Percentiles rank a stretch among this genome's conserved stretches.
These are phyloP conservation scores for Tenualosa thibaudeaui DNA, from an alignment of 2,797 vertebrate species.

Conservation along the genomic window DNA sequence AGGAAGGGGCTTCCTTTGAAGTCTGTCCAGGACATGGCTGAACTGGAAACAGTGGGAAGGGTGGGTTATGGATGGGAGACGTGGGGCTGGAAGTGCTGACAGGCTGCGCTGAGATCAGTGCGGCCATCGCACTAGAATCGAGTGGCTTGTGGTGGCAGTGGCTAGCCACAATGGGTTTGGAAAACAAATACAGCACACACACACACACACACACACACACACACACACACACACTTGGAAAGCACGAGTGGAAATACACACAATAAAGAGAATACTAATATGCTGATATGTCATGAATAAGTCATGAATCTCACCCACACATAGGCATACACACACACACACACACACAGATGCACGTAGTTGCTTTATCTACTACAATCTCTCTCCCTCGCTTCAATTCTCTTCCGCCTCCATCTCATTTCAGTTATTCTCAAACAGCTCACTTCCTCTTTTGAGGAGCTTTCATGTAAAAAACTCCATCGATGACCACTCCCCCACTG, in stretches of 20 bases:
- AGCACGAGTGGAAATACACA: neutral
- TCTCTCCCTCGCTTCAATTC: constrained; percentile 4
- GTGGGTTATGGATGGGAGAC: neutral
- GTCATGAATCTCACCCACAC: neutral
- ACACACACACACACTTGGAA: neutral
- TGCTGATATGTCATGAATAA: no score
- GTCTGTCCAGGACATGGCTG: neutral
- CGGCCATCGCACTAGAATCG: constrained; percentile 12
- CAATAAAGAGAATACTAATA: neutral
- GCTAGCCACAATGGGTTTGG: constrained; percentile 28
- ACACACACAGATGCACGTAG: neutral
- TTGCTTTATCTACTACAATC: constrained; percentile 24
- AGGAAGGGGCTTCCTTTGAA: neutral
- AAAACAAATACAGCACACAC: constrained; percentile 18
- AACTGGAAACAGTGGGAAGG: constrained; percentile 21
- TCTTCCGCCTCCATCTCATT: constrained; percentile 46
- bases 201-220: constrained; percentile 25
- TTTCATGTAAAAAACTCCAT: constrained; percentile 45
- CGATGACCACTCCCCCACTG: neutral
- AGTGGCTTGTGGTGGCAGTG: constrained; percentile 34
- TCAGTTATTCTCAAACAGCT: constrained; percentile 50
- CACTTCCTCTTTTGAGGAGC: constrained; percentile 53
- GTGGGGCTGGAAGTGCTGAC: neutral
- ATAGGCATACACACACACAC: neutral
- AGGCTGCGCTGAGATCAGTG: constrained; percentile 30